A percentile compares a stretch with the other conserved stretches of the same genome.
These are phyloP conservation scores for Caenorhabditis parvicauda DNA, from an alignment of 2,888 invertebrate genomes.

Conservation along the genomic window DNA sequence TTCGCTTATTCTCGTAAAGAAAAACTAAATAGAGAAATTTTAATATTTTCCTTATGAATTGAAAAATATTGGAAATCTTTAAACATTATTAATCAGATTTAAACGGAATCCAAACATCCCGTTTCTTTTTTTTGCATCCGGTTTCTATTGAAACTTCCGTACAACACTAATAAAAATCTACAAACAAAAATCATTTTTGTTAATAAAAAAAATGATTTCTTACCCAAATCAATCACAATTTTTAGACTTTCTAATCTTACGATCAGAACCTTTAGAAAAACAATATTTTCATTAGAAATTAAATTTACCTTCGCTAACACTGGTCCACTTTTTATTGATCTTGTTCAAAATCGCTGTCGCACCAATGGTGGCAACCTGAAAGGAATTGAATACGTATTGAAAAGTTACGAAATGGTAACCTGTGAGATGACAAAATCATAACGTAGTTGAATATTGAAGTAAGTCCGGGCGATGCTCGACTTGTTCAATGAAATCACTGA, in stretches of 20 bases:
- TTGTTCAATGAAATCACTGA: slow-evolving; percentile 36
- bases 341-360: slow-evolving; percentile 52
- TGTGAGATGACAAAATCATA: slow-evolving; percentile 55
- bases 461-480: slow-evolving; percentile 36
- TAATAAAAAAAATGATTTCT: too few relatives aligned
- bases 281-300: too few relatives aligned
- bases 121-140: too few relatives aligned
- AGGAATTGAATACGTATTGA: neutral
- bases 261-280: too few relatives aligned
- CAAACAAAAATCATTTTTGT: too few relatives aligned
- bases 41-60: neutral
- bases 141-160: too few relatives aligned
- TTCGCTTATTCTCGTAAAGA: too few relatives aligned
- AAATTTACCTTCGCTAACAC: slow-evolving; percentile 8
- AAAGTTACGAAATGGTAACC: neutral
- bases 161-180: too few relatives aligned
- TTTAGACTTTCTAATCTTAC: too few relatives aligned
- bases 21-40: neutral
- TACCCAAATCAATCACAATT: too few relatives aligned
- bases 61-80: neutral
- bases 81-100: neutral
- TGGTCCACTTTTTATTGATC: slow-evolving; percentile 25
- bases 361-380: slow-evolving; percentile 49
- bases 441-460: slow-evolving; percentile 52
- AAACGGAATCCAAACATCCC: too few relatives aligned